Evolutionary conservation across 2,888 invertebrate genomes (phyloP), one percentile per base, ranked within the genome.

Genomic region (Platypus cylindrus): DNA sequence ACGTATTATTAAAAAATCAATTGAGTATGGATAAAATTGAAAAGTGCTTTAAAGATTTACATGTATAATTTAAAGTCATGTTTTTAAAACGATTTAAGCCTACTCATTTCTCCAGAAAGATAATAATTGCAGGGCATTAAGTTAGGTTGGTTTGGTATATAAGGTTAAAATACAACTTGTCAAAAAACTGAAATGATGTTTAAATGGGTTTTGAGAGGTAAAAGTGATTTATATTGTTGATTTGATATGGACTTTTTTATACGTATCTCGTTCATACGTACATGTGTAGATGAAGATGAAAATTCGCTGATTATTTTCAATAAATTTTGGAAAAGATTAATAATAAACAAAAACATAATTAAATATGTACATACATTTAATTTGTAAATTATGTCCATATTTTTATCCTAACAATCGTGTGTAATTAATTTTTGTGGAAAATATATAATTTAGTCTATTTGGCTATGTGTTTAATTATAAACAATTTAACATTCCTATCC

Each of bases 61-160:
- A 37, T 37, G 37, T 27, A 37, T 37, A 37, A 37, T 37, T 15
- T 32, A 22, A 13, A 23, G 23, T 25, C 40, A 34, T 40, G 37
- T 37, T 34, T 39, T 32, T 39, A 39, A 36, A 23, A 31, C 39
- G 28, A 31, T 34, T 32, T 27, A 25, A 17, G 20, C 36, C 22
- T 20, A 30, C 25, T 30, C 27, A 36, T 32, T 37, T 36, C 38
- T 20, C 32, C 17, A 37, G 35, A 41, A 41, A 36, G 38, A 34
- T 35, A 41, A 38, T 41, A n/a, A n/a, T n/a, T 33, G 32, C 34
- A 34, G 35, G 36, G 30, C 23, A 35, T 41, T 41, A 41, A 38
- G n/a, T n/a, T n/a, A n/a, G n/a, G n/a, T n/a, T n/a, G n/a, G n/a
- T n/a, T n/a, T n/a, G n/a, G n/a, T n/a, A n/a, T n/a, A n/a, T n/a